Percentiles rank a stretch among this genome's conserved stretches.
These are phyloP conservation scores for Elaeidobius kamerunicus DNA, from an alignment of 2,888 invertebrate species.

Conservation along the genomic window DNA sequence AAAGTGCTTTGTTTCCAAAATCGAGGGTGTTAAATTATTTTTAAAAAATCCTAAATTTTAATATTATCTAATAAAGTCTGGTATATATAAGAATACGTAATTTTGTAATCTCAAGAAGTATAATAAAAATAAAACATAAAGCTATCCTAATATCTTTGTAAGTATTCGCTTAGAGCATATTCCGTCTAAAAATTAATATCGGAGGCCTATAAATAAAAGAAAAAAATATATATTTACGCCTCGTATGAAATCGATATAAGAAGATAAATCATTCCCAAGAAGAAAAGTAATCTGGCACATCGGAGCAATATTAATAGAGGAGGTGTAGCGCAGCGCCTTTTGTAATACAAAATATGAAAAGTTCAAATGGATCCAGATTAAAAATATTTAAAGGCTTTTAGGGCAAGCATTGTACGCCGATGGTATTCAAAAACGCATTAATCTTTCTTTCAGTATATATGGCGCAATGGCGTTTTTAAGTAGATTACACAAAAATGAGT, in stretches of 20 bases:
- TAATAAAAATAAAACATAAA: no score
- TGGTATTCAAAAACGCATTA: constrained; percentile 25
- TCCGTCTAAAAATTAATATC: constrained; percentile 11
- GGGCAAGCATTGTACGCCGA: constrained; percentile 15
- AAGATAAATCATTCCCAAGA: constrained; percentile 24
- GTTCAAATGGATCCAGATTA: constrained; percentile 28
- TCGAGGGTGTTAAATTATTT: no score
- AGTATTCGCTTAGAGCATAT: constrained; percentile 4
- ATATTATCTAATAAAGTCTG: no score
- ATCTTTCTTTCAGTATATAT: constrained; percentile 14
- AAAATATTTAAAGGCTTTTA: constrained; percentile 30
- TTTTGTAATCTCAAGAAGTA: no score
- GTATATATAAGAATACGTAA: no score
- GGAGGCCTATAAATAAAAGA: constrained; percentile 11
- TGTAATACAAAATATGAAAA: constrained; percentile 28
- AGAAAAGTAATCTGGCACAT: constrained; percentile 30
- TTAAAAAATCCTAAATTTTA: no score
- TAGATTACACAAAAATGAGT: not conserved
- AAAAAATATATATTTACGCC: constrained; percentile 16
- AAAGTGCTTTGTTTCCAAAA: no score
- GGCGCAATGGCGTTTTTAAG: not conserved
- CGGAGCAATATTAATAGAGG: constrained; percentile 25
- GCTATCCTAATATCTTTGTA: constrained; percentile 1
- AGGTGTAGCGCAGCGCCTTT: constrained; percentile 23
- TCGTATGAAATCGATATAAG: constrained; percentile 17